Percentiles rank a stretch among this genome's conserved stretches.
These are phyloP conservation scores for Sipha flava DNA, from an alignment of 1,140 invertebrate species.

Conservation along the genomic window DNA sequence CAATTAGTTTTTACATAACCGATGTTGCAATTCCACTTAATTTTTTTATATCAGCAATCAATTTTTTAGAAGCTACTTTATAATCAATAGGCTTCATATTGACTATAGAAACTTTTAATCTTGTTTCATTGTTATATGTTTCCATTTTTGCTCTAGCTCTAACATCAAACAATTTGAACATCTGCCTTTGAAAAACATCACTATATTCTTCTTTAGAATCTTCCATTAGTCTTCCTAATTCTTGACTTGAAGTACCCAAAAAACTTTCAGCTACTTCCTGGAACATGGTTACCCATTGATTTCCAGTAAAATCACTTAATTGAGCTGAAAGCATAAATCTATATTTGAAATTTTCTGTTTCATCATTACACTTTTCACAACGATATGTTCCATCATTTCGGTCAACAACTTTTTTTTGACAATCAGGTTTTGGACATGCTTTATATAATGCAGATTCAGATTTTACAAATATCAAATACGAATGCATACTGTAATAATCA, in stretches of 20 bases:
- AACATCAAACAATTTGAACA: slow-evolving; percentile 72
- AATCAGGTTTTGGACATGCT: slow-evolving; percentile 73
- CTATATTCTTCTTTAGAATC: slow-evolving; percentile 51
- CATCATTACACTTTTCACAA: slow-evolving; percentile 88
- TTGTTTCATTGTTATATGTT: slow-evolving; percentile 81
- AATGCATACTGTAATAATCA: slow-evolving; percentile 68
- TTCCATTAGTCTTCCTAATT: slow-evolving; percentile 62
- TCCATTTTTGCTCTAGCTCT: slow-evolving; percentile 80
- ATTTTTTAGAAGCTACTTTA: slow-evolving; percentile 60
- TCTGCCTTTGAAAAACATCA: slow-evolving; percentile 59
- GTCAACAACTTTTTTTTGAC: slow-evolving; percentile 87
- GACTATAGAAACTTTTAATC: slow-evolving; percentile 65
- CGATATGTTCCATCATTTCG: slow-evolving; percentile 75
- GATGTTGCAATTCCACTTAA: slow-evolving; percentile 49
- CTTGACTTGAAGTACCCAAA: slow-evolving; percentile 64
- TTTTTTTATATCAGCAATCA: slow-evolving; percentile 58
- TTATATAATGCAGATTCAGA: slow-evolving; percentile 80
- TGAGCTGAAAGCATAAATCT: slow-evolving; percentile 69
- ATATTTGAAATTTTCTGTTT: slow-evolving; percentile 78
- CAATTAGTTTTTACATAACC: neutral
- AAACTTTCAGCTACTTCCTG: slow-evolving; percentile 76
- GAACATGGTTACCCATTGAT: slow-evolving; percentile 83
- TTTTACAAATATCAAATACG: slow-evolving; percentile 57
- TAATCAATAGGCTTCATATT: slow-evolving; percentile 62
- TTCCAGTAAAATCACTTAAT: slow-evolving; percentile 70